phyloP scores from a whole-genome alignment of 2,888 invertebrate genomes.

The Drosophila neoperkinsi region DNA sequence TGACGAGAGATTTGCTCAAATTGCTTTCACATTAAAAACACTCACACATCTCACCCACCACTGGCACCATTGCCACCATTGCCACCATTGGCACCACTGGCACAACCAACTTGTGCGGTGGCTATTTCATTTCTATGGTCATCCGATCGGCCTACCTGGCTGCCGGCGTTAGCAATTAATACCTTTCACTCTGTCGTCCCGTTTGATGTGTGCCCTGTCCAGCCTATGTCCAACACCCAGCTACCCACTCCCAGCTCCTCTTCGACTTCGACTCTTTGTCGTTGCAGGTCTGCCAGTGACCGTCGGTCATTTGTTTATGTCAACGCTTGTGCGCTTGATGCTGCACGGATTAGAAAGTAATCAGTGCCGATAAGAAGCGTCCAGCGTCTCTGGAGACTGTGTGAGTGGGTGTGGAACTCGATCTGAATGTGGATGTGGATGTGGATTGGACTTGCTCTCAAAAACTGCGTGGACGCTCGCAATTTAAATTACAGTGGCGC shows the following conservation, averaged over 20 bases:
- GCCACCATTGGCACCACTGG: slow-evolving; percentile 1
- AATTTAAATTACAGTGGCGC: slow-evolving; percentile 71
- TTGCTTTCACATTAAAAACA: slow-evolving; percentile 80
- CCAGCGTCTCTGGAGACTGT: slow-evolving; percentile 59
- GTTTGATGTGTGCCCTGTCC: slow-evolving; percentile 75
- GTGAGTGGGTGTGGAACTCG: slow-evolving; percentile 7
- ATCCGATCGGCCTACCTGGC: slow-evolving; percentile 66
- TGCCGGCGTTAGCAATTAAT: slow-evolving; percentile 72
- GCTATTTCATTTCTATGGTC: slow-evolving; percentile 22
- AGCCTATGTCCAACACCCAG: slow-evolving; percentile 39
- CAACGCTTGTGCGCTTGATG: slow-evolving; percentile 74
- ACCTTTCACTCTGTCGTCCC: slow-evolving; percentile 72
- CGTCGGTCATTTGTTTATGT: slow-evolving; percentile 77
- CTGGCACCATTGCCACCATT: not conserved
- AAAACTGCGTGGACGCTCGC: slow-evolving; percentile 62
- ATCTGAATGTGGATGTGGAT: slow-evolving; percentile 3
- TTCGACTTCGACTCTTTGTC: slow-evolving; percentile 5
- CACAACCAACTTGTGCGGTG: slow-evolving; percentile 25
- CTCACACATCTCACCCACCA: slow-evolving; percentile 57
- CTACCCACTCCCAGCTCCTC: slow-evolving; percentile 3
- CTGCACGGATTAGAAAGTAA: slow-evolving; percentile 81
- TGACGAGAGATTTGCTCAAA: slow-evolving; percentile 73
- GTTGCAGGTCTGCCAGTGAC: slow-evolving; percentile 52
- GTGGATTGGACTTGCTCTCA: slow-evolving; percentile 44
- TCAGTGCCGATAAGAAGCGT: slow-evolving; percentile 78